phyloP scores from a whole-genome alignment of 2,888 invertebrate genomes.

The Dynastes grantii region DNA sequence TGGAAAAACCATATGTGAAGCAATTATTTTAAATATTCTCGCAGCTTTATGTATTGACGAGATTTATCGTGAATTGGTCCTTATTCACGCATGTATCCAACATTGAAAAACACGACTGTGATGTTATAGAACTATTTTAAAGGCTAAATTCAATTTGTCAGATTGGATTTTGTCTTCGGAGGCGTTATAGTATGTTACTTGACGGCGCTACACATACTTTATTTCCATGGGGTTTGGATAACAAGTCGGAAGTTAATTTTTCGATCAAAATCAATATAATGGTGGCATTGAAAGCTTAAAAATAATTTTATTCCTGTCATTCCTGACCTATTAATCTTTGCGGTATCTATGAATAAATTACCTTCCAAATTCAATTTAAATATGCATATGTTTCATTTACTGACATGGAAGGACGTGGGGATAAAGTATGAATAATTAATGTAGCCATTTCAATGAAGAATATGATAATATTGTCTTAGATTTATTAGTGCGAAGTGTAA shows the following conservation, averaged over 20 bases:
- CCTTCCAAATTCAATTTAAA: slow-evolving; percentile 17
- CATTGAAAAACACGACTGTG: too few relatives aligned
- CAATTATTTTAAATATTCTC: too few relatives aligned
- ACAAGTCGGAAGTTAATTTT: not conserved
- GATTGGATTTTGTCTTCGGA: too few relatives aligned
- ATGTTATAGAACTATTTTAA: too few relatives aligned
- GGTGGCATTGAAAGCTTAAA: slow-evolving; percentile 1
- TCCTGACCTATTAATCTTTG: slow-evolving; percentile 31
- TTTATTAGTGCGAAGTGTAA: not conserved
- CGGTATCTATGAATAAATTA: slow-evolving; percentile 29
- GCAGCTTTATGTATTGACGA: too few relatives aligned
- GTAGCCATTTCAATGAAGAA: not conserved
- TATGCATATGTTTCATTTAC: slow-evolving; percentile 1
- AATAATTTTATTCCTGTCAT: not conserved
- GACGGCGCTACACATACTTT: too few relatives aligned
- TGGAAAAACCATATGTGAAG: too few relatives aligned
- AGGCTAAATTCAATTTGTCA: too few relatives aligned
- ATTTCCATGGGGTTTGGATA: not conserved
- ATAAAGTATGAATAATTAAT: slow-evolving; percentile 24
- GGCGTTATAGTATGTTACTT: too few relatives aligned
- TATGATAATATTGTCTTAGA: not conserved
- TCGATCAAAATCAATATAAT: slow-evolving; percentile 1
- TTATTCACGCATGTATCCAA: too few relatives aligned
- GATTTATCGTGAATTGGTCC: too few relatives aligned
- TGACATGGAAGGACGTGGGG: slow-evolving; percentile 13